Conservation (phyloP, 2,113 vertebrate species). For the Anoplopoma fimbria region DNA sequence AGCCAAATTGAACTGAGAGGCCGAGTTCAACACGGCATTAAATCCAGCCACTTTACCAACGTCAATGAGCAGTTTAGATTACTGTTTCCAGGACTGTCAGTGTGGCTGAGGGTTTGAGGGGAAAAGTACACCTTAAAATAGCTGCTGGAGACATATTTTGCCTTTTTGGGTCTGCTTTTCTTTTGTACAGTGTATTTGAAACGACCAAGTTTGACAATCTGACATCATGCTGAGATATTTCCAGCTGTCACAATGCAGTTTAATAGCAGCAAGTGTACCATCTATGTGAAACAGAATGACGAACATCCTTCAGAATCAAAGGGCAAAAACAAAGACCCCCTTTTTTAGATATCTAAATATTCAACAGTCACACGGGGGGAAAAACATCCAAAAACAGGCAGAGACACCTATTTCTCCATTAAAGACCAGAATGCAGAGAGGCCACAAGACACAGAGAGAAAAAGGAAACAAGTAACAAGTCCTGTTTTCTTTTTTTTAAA, state of each 20-base stretch:
- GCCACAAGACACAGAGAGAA: constrained; percentile 11
- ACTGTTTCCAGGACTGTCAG: not conserved
- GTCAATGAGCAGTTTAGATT: not conserved
- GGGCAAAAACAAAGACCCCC: not conserved
- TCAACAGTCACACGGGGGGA: not conserved
- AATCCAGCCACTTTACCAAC: not conserved
- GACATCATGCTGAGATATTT: not conserved
- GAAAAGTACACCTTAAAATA: not conserved
- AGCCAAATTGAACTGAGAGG: constrained; percentile 8
- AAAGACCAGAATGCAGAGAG: not conserved
- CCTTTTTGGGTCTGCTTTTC: not conserved
- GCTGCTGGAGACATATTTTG: not conserved
- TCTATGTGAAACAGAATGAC: constrained; percentile 3
- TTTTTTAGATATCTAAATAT: constrained; percentile 8
- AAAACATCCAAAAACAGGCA: not conserved
- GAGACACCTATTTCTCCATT: not conserved
- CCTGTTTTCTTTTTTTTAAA: constrained; percentile 25
- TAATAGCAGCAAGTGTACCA: not conserved
- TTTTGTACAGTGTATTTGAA: not conserved
- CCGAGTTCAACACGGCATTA: constrained; percentile 17
- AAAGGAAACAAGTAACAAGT: constrained; percentile 10
- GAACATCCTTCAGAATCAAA: constrained; percentile 17
- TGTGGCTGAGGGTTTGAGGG: not conserved
- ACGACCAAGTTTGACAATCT: constrained; percentile 2
- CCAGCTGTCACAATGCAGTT: not conserved